phyloP scores from a whole-genome alignment of 2,888 invertebrate genomes.

The Tillus elongatus region DNA sequence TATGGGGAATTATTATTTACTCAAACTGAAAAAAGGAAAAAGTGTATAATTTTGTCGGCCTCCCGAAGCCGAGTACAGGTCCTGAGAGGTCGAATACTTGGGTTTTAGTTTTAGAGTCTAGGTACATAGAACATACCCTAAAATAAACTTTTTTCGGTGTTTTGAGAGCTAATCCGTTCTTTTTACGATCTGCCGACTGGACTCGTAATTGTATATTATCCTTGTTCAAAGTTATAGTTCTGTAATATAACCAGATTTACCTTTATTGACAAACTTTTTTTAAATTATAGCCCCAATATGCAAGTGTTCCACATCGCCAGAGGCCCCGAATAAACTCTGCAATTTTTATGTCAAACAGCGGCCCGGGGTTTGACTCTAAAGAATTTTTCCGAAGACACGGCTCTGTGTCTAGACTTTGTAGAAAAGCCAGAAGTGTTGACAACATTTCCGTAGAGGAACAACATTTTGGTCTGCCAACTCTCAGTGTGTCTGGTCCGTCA shows the following conservation, averaged over 20 bases:
- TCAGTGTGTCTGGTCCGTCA: slow-evolving; percentile 72
- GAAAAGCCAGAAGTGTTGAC: slow-evolving; percentile 69
- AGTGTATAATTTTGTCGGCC: no score
- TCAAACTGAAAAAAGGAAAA: no score
- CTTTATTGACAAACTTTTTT: background rate
- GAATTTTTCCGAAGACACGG: slow-evolving; percentile 73
- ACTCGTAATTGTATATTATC: no score
- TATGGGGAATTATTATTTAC: no score
- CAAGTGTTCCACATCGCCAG: slow-evolving; percentile 50
- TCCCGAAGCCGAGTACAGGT: no score
- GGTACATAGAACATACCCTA: no score
- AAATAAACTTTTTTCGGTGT: no score
- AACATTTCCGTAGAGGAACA: slow-evolving; percentile 52
- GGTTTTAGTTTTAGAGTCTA: no score
- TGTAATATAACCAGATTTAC: background rate
- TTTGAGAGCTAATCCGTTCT: no score
- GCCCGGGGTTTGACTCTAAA: slow-evolving; percentile 66
- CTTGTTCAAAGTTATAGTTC: slow-evolving; percentile 3
- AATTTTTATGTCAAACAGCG: slow-evolving; percentile 70
- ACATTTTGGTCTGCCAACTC: slow-evolving; percentile 64
- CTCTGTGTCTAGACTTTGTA: slow-evolving; percentile 68
- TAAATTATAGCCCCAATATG: no score
- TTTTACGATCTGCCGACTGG: no score
- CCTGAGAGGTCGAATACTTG: no score
- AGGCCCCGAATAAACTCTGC: slow-evolving; percentile 78